A percentile compares a stretch with the other conserved stretches of the same genome.
Conservation (phyloP, 2,888 invertebrate genomes). For the Stenichneumon culpator region DNA sequence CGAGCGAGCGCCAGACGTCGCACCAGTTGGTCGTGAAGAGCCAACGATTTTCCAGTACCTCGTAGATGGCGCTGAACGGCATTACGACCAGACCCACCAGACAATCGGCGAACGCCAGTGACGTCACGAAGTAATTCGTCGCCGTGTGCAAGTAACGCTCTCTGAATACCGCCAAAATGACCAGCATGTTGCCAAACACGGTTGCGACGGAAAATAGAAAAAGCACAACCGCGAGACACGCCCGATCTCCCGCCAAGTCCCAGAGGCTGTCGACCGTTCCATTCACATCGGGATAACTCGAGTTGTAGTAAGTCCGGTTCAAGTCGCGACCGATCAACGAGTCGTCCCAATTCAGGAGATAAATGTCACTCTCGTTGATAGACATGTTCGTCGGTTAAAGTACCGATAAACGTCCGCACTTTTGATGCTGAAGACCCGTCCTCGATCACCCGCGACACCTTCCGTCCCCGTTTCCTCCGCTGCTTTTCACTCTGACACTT, state of each 20-base stretch:
- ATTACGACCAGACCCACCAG: slow-evolving; percentile 98
- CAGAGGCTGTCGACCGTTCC: slow-evolving; percentile 78
- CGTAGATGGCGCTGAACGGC: slow-evolving; percentile 98
- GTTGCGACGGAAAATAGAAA: slow-evolving; percentile 96
- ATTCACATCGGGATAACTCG: slow-evolving; percentile 73
- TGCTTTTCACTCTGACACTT: slow-evolving; percentile 8
- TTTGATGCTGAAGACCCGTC: slow-evolving; percentile 23
- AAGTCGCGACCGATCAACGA: slow-evolving; percentile 74
- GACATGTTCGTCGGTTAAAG: slow-evolving; percentile 57
- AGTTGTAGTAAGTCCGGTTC: slow-evolving; percentile 77
- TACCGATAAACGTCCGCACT: slow-evolving; percentile 44
- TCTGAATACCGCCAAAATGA: slow-evolving; percentile 96
- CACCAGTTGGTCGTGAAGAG: slow-evolving; percentile 98
- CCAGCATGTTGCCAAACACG: slow-evolving; percentile 97
- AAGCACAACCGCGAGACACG: slow-evolving; percentile 92
- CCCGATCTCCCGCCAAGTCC: slow-evolving; percentile 89
- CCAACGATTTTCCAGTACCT: slow-evolving; percentile 96
- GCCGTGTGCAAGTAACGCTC: slow-evolving; percentile 98
- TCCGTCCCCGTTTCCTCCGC: slow-evolving; percentile 15
- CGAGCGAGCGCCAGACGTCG: slow-evolving; percentile 98
- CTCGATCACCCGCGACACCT: background rate
- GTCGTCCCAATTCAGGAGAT: slow-evolving; percentile 80
- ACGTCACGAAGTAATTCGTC: slow-evolving; percentile 99
- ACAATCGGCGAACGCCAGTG: slow-evolving; percentile 98
- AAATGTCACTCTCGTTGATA: slow-evolving; percentile 82